phyloP scores from a whole-genome alignment of 2,113 vertebrate genomes.

The Gracilinanus agilis region DNA sequence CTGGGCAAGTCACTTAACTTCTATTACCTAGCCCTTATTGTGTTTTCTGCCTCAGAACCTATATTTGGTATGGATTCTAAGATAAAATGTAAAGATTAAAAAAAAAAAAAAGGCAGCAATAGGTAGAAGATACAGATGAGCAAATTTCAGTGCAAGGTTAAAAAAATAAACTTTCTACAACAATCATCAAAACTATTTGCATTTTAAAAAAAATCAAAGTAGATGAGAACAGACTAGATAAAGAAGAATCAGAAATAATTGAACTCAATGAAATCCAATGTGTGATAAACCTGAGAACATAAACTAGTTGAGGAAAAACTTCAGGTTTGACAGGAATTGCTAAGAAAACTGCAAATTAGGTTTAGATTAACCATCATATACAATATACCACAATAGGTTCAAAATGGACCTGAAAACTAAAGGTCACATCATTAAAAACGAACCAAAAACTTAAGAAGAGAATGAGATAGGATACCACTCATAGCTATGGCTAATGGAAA shows the following conservation, averaged over 20 bases:
- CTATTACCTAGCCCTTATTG: no score
- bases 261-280: no score
- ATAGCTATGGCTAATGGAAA: neutral
- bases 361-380: neutral
- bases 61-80: no score
- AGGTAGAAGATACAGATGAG: neutral
- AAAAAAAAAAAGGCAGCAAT: neutral
- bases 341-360: neutral
- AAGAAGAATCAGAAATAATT: neutral
- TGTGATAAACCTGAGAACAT: neutral
- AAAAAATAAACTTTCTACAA: neutral
- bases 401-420: neutral
- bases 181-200: neutral
- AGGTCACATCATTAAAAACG: neutral
- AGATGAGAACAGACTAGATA: neutral
- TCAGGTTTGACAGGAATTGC: neutral
- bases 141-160: no score
- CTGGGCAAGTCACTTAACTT: no score
- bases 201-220: neutral
- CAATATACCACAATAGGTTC: neutral
- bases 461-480: neutral
- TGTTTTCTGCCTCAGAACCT: no score
- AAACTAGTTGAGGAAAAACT: neutral
- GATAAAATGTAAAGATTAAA: no score
- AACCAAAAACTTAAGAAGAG: neutral